These are phyloP conservation scores for Toxotes jaculatrix DNA, from an alignment of 2,113 vertebrate genomes.

Conservation along the genomic window DNA sequence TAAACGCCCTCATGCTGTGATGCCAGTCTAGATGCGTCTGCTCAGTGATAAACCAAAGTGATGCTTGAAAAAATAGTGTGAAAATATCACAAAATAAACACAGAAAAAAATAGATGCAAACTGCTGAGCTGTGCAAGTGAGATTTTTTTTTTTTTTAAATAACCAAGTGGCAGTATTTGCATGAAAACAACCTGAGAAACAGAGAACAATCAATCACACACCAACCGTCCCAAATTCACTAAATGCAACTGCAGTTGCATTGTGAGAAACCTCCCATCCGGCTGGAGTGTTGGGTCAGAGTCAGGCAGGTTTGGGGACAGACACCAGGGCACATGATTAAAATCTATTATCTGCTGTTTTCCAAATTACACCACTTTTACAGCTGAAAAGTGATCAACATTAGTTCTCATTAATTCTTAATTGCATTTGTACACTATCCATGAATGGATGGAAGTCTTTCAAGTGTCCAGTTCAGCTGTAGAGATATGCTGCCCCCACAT, in stretches of 20 bases:
- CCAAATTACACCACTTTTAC: constrained; percentile 52
- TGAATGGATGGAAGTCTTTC: constrained; percentile 40
- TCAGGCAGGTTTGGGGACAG: constrained; percentile 28
- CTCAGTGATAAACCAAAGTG: constrained; percentile 5
- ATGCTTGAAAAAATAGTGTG: constrained; percentile 3
- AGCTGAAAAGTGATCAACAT: constrained; percentile 40
- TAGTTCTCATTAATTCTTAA: constrained; percentile 59
- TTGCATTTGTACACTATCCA: constrained; percentile 39
- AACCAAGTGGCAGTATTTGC: not conserved
- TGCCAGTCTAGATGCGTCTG: constrained; percentile 22
- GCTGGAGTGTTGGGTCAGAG: constrained; percentile 40
- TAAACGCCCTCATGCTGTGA: constrained; percentile 3
- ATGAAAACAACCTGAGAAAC: not conserved
- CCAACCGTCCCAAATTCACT: not conserved
- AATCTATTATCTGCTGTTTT: constrained; percentile 52
- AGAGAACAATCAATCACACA: constrained; percentile 2
- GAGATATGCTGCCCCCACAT: constrained; percentile 66
- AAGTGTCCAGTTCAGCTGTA: not conserved
- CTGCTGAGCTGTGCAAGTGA: not conserved
- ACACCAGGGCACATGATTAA: constrained; percentile 31
- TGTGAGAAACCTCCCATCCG: constrained; percentile 18
- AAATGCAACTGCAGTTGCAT: constrained; percentile 10
- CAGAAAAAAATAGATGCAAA: not conserved
- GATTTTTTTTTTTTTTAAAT: not conserved
- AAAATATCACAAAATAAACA: constrained; percentile 18